Percentiles rank a stretch among this genome's conserved stretches.
Evolutionary conservation across 2,797 vertebrate genomes (phyloP).

Genomic region (Adelosebastes latens): DNA sequence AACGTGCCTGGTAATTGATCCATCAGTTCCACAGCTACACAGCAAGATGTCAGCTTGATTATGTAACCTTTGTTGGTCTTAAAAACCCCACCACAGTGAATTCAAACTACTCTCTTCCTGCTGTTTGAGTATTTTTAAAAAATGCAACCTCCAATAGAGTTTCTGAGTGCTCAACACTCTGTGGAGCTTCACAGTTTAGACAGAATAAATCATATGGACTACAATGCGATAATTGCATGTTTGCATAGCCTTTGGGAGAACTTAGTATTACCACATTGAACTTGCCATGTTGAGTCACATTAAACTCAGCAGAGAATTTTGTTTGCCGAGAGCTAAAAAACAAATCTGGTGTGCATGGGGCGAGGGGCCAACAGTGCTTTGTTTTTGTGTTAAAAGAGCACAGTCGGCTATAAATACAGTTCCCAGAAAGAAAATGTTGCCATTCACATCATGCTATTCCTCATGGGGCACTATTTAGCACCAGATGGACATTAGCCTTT

Average conservation of each 20-base stretch:
- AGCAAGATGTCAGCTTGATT: slow-evolving; percentile 11
- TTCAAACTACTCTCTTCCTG: not conserved
- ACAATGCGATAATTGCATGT: slow-evolving; percentile 36
- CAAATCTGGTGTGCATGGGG: slow-evolving; percentile 43
- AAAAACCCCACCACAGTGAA: not conserved
- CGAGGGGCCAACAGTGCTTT: slow-evolving; percentile 25
- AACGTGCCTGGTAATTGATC: slow-evolving; percentile 13
- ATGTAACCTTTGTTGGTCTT: not conserved
- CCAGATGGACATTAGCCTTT: slow-evolving; percentile 45
- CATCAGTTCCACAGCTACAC: slow-evolving; percentile 7
- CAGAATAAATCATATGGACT: slow-evolving; percentile 30
- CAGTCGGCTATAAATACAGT: slow-evolving; percentile 6
- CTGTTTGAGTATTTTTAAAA: not conserved
- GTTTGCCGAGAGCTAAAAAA: slow-evolving; percentile 59
- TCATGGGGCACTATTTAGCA: slow-evolving; percentile 10
- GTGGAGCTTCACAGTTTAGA: not conserved
- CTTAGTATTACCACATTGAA: slow-evolving; percentile 45
- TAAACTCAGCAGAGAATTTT: slow-evolving; percentile 40
- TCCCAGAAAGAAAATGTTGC: not conserved
- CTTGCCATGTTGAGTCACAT: slow-evolving; percentile 54
- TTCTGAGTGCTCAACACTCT: not conserved
- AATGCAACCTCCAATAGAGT: not conserved
- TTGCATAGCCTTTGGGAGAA: slow-evolving; percentile 47
- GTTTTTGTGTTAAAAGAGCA: slow-evolving; percentile 38
- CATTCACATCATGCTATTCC: slow-evolving; percentile 9